Percentiles rank a stretch among this genome's conserved stretches.
Evolutionary conservation across 2,113 vertebrate species (phyloP).

Genomic region (Scalopus aquaticus): DNA sequence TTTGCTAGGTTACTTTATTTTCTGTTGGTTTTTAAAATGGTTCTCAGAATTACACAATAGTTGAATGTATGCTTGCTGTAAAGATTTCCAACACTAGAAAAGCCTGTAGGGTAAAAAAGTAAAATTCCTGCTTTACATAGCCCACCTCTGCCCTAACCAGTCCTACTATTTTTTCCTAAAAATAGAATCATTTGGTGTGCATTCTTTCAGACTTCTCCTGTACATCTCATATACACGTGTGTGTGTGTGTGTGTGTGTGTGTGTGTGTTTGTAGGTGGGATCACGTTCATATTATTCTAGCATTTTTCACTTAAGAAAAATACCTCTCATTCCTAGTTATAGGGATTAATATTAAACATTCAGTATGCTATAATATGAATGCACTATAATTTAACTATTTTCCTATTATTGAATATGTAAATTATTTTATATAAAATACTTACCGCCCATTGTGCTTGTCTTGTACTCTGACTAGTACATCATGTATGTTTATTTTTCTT

Average conservation of each 20-base stretch:
- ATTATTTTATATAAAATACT: background rate
- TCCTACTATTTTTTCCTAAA: background rate
- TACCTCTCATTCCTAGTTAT: background rate
- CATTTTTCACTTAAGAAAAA: conserved; percentile 53
- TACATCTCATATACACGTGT: background rate
- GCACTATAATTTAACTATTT: background rate
- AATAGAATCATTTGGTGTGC: background rate
- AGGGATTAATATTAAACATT: background rate
- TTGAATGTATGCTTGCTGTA: background rate
- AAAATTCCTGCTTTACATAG: background rate
- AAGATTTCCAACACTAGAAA: background rate
- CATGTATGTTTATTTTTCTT: background rate
- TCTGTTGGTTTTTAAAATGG: background rate
- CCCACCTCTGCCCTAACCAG: background rate
- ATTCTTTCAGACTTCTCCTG: background rate
- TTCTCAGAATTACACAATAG: conserved; percentile 10
- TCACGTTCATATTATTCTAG: background rate
- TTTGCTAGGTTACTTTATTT: background rate
- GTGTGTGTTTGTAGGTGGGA: background rate
- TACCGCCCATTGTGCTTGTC: background rate
- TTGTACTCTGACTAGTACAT: background rate
- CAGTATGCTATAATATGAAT: background rate
- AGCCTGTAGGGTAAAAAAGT: background rate
- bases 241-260: background rate
- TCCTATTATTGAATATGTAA: background rate